Base-by-base conservation (phyloP, 1,140 invertebrate species). In the Piezodorus guildinii region DNA sequence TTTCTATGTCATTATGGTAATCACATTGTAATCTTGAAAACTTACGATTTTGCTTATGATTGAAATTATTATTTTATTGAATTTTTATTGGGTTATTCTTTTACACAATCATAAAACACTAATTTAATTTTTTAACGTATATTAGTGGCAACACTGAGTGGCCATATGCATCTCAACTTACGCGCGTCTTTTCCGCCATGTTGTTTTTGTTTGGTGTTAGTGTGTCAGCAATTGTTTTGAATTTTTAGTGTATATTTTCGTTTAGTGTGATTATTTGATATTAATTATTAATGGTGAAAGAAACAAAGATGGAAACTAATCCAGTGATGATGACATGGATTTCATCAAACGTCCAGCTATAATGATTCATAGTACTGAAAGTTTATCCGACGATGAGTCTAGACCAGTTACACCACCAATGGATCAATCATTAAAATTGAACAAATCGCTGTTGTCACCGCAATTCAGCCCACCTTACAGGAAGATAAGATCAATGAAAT, bases 391-490 rank as follows among this genome's bases (percentile, higher is more conserved):
- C 12, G 54, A 63, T 23, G 62, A 63, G 23, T 62, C 65, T 12
- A 49, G 65, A 43, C 65, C 65, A 17, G 62, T 54, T 59, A 66
- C 65, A 17, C 65, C 65, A 30, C 65, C 65, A 30, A 63, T 60
- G 44, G 65, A 66, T 23, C 58, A 66, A 8, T 56, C 60, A 3
- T 19, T 49, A 15, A 66, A 66, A 52, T 56, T 64, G 21, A 60
- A 61, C 30, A 66, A 64, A 49, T 66, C 65, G 16, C 49, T 66
- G 3, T 44, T 66, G 65, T 64, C 65, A 17, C 65, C 65, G 8
- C 65, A 66, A 27, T n/a, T n/a, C n/a, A 66, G 65, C 44, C 65
- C 65, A 19, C 62, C 65, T 27, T 66, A 64, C 21, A n/a, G 62
- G 34, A 60, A 56, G 44, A 63, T 66, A 17, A 60, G 62, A n/a